These are phyloP conservation scores for Rostratula benghalensis DNA, from an alignment of 2,113 vertebrate genomes.

Conservation along the genomic window DNA sequence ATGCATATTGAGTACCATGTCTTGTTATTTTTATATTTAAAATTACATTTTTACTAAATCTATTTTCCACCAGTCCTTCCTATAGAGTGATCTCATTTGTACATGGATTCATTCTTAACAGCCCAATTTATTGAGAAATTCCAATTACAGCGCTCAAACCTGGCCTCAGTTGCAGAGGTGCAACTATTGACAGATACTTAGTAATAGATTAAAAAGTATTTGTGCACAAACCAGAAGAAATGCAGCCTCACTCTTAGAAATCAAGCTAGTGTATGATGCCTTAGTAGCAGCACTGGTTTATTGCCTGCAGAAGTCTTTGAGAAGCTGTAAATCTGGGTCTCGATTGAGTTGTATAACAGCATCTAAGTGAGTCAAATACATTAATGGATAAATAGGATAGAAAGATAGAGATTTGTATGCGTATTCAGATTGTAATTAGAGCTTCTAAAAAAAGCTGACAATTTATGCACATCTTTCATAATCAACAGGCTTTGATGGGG, in stretches of 20 bases:
- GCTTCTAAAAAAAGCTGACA: background rate
- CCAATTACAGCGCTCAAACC: slow-evolving; percentile 10
- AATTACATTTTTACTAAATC: background rate
- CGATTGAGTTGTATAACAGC: background rate
- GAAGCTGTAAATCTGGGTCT: background rate
- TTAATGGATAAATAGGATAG: slow-evolving; percentile 4
- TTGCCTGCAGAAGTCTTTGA: background rate
- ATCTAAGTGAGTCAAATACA: slow-evolving; percentile 12
- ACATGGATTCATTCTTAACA: background rate
- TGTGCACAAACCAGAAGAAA: background rate
- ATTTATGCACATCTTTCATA: background rate
- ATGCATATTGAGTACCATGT: background rate
- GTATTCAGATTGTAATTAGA: background rate
- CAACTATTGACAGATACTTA: background rate
- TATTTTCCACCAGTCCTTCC: background rate
- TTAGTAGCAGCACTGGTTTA: background rate
- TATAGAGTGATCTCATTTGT: background rate
- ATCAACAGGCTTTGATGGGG: background rate
- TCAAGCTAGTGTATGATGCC: background rate
- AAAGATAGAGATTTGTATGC: background rate
- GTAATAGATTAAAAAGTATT: slow-evolving; percentile 17
- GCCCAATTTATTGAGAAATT: background rate
- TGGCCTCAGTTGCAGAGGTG: background rate
- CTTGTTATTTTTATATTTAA: background rate
- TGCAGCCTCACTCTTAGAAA: background rate